Evolutionary conservation across 2,113 vertebrate species (phyloP).

Genomic region (Eulemur rufifrons): DNA sequence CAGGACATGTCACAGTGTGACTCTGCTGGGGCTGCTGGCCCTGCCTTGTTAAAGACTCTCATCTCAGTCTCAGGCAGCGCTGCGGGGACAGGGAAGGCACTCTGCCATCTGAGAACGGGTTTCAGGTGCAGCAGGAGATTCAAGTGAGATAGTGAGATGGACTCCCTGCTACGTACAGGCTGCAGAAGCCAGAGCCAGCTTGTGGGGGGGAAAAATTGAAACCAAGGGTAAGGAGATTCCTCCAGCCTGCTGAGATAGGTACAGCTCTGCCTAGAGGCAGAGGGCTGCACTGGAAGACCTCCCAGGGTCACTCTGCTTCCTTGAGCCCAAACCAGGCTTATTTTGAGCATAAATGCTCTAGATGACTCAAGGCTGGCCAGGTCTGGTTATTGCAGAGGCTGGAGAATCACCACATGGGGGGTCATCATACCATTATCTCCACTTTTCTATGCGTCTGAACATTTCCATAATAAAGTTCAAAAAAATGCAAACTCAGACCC

Average conservation of each 20-base stretch:
- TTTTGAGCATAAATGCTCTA: neutral
- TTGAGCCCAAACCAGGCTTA: neutral
- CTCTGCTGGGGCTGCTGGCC: neutral
- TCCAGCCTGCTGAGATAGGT: neutral
- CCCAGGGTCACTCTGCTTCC: neutral
- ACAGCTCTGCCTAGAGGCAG: neutral
- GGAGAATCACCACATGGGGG: neutral
- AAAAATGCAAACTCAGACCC: neutral
- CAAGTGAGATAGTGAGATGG: neutral
- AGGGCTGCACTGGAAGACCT: neutral
- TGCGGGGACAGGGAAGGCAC: neutral
- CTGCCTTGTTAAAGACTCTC: neutral
- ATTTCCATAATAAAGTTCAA: neutral
- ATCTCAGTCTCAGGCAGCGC: rapidly evolving
- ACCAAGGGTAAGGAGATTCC: neutral
- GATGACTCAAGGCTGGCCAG: neutral
- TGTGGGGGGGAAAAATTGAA: neutral
- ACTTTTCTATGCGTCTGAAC: neutral
- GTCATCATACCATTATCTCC: neutral
- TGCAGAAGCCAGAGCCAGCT: neutral
- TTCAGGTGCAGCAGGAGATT: neutral
- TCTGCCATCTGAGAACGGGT: neutral
- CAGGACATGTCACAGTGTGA: neutral
- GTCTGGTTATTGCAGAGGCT: neutral
- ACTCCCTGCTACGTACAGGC: neutral